Percentiles rank a stretch among this genome's conserved stretches.
These are phyloP conservation scores for Mythimna lalbum DNA, from an alignment of 2,888 invertebrate species.

Conservation along the genomic window DNA sequence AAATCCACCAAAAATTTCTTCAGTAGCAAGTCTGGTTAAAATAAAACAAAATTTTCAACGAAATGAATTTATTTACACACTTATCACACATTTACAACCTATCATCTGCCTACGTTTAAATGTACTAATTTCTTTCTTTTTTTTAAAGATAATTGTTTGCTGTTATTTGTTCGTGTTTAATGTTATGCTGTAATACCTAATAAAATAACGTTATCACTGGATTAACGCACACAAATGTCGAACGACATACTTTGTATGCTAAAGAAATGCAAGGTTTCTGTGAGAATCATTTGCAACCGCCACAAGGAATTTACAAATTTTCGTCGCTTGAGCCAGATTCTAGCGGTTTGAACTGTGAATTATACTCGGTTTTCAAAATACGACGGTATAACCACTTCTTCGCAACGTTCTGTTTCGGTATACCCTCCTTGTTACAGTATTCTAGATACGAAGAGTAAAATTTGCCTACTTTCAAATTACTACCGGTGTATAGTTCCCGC, in stretches of 20 bases:
- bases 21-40: neutral
- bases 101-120: too few species aligned
- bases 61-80: neutral
- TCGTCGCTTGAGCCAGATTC: neutral
- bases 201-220: too few species aligned
- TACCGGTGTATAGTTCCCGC: neutral
- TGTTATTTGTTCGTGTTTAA: too few species aligned
- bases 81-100: too few species aligned
- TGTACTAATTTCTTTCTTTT: too few species aligned
- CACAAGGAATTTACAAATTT: neutral
- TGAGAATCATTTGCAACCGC: too few species aligned
- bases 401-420: constrained; percentile 4
- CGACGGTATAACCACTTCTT: constrained; percentile 21
- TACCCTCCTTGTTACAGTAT: neutral
- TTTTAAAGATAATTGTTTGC: too few species aligned
- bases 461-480: neutral
- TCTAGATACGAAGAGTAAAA: constrained; percentile 28
- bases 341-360: constrained; percentile 7
- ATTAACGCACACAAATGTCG: too few species aligned
- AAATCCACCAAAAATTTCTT: neutral
- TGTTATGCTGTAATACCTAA: too few species aligned
- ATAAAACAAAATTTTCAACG: neutral
- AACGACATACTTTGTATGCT: too few species aligned
- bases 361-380: constrained; percentile 19
- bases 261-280: too few species aligned